These are phyloP conservation scores for Cheirogaleus medius DNA, from an alignment of 2,113 vertebrate genomes.

Conservation along the genomic window DNA sequence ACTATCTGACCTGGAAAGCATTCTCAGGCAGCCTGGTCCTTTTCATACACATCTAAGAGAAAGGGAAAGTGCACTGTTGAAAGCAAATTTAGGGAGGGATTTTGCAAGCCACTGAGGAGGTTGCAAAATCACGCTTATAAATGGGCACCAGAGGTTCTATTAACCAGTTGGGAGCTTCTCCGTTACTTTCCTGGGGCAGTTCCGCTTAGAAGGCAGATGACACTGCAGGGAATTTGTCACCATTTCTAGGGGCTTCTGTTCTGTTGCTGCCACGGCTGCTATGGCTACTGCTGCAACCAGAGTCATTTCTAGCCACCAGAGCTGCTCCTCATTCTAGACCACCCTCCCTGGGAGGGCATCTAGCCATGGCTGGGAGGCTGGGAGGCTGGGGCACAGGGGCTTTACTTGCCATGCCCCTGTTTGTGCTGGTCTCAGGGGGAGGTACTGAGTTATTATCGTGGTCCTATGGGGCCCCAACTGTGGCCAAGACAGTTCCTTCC, in stretches of 20 bases:
- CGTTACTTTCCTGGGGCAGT: neutral
- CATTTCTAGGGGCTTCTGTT: neutral
- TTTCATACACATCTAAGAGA: neutral
- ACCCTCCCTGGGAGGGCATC: neutral
- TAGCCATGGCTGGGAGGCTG: neutral
- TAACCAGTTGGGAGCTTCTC: neutral
- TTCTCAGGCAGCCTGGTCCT: slow-evolving; percentile 31
- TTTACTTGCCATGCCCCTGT: neutral
- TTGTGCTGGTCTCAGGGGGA: neutral
- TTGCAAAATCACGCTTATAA: neutral
- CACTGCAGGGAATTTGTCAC: neutral
- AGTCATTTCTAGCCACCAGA: neutral
- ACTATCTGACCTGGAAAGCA: slow-evolving; percentile 67
- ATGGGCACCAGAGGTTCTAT: neutral
- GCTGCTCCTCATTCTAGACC: neutral
- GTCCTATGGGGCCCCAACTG: neutral
- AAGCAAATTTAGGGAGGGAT: neutral
- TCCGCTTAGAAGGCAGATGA: neutral
- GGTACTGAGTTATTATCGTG: neutral
- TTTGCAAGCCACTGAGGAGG: slow-evolving; percentile 46
- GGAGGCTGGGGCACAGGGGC: neutral
- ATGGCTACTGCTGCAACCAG: neutral
- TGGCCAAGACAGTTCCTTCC: neutral
- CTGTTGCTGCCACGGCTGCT: neutral
- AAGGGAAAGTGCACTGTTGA: slow-evolving; percentile 37